Evolutionary conservation across 2,113 vertebrate species (phyloP).

Genomic region (Forbesichthys papilliferus): DNA sequence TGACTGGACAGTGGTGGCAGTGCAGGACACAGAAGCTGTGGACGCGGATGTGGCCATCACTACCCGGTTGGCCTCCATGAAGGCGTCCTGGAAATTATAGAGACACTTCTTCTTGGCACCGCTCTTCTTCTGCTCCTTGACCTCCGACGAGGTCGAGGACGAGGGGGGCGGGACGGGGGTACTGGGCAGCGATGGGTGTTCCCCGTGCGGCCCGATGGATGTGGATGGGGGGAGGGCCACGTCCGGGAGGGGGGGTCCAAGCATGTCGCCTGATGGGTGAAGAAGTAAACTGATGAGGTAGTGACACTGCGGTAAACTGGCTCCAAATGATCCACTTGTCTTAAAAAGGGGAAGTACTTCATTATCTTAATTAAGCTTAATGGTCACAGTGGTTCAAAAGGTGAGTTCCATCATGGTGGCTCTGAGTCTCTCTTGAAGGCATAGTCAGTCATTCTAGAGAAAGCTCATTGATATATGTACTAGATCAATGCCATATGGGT

Average conservation of each 20-base stretch:
- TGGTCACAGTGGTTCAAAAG: no score
- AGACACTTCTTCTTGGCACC: conserved; percentile 95
- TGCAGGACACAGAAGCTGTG: conserved; percentile 92
- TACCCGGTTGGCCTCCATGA: conserved; percentile 92
- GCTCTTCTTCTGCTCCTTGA: conserved; percentile 88
- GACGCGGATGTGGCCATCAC: conserved; percentile 95
- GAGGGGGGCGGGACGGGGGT: conserved; percentile 50
- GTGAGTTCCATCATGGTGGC: no score
- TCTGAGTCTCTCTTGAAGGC: no score
- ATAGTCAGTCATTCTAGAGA: no score
- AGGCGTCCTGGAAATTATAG: conserved; percentile 98
- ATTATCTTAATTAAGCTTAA: no score
- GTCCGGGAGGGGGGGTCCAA: conserved; percentile 84
- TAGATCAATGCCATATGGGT: no score
- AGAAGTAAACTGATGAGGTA: neutral
- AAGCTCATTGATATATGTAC: no score
- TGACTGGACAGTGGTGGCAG: conserved; percentile 95
- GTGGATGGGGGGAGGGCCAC: conserved; percentile 83
- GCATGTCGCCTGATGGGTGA: conserved; percentile 78
- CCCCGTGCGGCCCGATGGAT: conserved; percentile 69
- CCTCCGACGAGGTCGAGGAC: conserved; percentile 71
- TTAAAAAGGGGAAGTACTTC: no score
- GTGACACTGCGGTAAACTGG: neutral
- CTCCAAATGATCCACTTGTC: no score
- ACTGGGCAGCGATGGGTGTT: conserved; percentile 51